Conservation (phyloP, 2,888 invertebrate genomes). For the Panopea generosa region DNA sequence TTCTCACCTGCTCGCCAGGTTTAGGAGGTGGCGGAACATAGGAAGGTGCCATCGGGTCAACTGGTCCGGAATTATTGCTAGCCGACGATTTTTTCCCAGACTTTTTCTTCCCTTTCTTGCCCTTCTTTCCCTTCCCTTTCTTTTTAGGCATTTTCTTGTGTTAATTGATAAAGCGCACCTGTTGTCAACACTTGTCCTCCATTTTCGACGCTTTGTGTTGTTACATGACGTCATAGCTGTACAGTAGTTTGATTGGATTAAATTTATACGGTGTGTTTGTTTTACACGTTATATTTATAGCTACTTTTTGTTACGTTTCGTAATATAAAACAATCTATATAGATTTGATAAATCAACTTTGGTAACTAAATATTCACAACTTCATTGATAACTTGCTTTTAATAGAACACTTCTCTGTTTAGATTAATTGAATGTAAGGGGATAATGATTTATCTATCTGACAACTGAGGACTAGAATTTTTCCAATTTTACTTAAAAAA, state of each 20-base stretch:
- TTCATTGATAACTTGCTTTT: no score
- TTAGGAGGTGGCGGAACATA: conserved; percentile 75
- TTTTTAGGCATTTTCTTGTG: conserved; percentile 60
- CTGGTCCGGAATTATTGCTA: conserved; percentile 38
- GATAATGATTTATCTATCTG: no score
- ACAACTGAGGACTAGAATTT: no score
- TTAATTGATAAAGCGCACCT: conserved; percentile 45
- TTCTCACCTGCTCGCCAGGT: conserved; percentile 79
- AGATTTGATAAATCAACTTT: no score
- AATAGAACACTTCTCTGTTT: no score
- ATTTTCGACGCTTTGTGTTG: conserved; percentile 71
- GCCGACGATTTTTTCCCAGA: conserved; percentile 51
- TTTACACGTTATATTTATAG: no score
- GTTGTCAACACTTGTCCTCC: conserved; percentile 44
- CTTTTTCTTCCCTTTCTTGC: conserved; percentile 59
- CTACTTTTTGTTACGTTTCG: no score
- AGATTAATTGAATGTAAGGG: no score
- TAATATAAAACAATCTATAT: no score
- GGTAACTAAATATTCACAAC: no score
- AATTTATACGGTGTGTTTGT: no score
- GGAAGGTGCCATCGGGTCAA: conserved; percentile 68
- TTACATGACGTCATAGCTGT: conserved; percentile 65
- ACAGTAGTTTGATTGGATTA: conserved; percentile 33
- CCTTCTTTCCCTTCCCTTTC: conserved; percentile 63
- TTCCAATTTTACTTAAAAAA: no score